Base-by-base conservation (phyloP, 2,888 invertebrate genomes). In the Drosophila paranaensis region DNA sequence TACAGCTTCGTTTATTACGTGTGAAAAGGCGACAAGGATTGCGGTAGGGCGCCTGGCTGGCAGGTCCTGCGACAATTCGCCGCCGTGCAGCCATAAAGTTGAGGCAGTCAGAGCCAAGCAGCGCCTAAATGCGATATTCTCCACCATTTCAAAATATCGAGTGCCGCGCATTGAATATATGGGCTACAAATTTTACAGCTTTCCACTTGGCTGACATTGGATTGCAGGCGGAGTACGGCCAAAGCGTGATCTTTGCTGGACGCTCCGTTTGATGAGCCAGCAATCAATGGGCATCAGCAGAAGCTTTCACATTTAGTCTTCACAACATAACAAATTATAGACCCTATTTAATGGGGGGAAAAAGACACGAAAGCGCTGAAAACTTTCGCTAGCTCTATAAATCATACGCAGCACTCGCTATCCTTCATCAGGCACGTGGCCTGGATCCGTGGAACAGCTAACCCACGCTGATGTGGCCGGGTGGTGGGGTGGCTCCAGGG, bases 1-100 rank as follows among this genome's bases (percentile, higher is more conserved):
- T 84, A 84, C 86, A 77, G 88, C 86, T 85, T 82, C 86, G 84
- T 84, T 84, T 84, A 84, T 84, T 84, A 84, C 86, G 84, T 84
- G 84, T 80, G 88, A 85, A 88, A 82, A 88, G 84, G 65, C 78
- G 64, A 68, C 74, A 60, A 70, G 60, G 62, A 43, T 71, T 71
- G 71, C 42, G 62, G 56, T 60, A 71, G 75, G 45, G 30, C 27
- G 40, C 13, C 39, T 0, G 48, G 30, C 37, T 14, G 35, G 56
- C 50, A 6, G 16, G 45, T 71, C 76, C 71, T 79, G 81, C 84
- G 84, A 87, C 82, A 83, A 51, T 78, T 70, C 45, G 30, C 39
- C 58, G 55, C 60, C 78, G 72, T 71, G 72, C 61, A 55, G 46
- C 50, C 73, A 77, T 87, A 69, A 84, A 72, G 56, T 83, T 74